Base-by-base conservation (phyloP, 2,888 invertebrate species). In the Eueremaeus valkanovi region DNA sequence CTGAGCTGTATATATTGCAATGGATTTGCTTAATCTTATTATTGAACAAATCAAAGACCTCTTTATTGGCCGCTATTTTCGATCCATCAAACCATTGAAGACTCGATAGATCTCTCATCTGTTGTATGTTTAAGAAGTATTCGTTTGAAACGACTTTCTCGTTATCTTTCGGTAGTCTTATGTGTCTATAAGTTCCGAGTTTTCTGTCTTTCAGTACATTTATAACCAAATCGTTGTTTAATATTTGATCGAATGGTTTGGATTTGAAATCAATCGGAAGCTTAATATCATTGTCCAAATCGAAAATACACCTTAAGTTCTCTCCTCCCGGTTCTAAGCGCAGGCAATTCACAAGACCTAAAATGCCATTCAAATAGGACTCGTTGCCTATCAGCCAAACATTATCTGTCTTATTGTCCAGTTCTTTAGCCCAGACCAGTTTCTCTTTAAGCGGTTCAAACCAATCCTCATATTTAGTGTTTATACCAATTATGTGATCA, bases 51-150 rank as follows among this genome's bases (percentile, higher is more conserved):
- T 86, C 84, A 81, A 88, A 87, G 81, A 87, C 31, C 3, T 16
- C n/a, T 9, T 61, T n/a, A 11, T 21, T n/a, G n/a, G 68, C 24
- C 3, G n/a, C 11, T n/a, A 70, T n/a, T 21, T 70, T 18, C 16
- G 3, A 45, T 8, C 21, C 42, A 86, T 93, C 95, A 82, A 97
- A 92, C 97, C 93, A 98, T 81, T 89, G 89, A 79, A 95, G 87
- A 80, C 92, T 95, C 29, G 95, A 89, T 79, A 98, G 87, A 85
- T 98, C 98, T 75, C 98, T 98, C 82, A 95, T 88, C n/a, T 90
- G 90, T 80, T 95, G 84, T 0, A 95, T 91, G 85, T 98, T 97
- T 72, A 97, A 91, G 85, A 94, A 97, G 85, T 96, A 93, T 83
- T 94, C 91, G 75, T 93, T 78, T 27, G 61, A 70, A 11, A 36